Percentiles rank a stretch among this genome's conserved stretches.
These are phyloP conservation scores for Cryptoblepharus egeriae DNA, from an alignment of 2,797 vertebrate genomes.

Conservation along the genomic window DNA sequence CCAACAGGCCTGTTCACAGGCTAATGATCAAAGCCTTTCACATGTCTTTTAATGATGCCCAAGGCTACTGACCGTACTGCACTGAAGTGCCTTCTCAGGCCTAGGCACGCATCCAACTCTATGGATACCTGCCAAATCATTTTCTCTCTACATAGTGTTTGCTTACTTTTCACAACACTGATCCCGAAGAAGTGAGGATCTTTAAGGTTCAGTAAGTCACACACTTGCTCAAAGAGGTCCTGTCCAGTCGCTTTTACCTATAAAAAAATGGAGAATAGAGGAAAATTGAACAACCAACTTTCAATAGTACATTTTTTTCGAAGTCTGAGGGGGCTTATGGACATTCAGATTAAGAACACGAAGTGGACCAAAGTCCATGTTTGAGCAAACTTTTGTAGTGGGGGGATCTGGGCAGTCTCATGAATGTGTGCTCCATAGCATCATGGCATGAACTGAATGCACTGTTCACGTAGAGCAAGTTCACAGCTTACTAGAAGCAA, in stretches of 20 bases:
- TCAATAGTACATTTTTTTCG: constrained; percentile 24
- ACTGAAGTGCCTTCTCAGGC: constrained; percentile 51
- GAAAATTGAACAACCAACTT: constrained; percentile 46
- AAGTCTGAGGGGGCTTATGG: background rate
- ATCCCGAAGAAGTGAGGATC: constrained; percentile 91
- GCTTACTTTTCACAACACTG: constrained; percentile 89
- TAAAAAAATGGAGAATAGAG: constrained; percentile 39
- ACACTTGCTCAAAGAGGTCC: constrained; percentile 85
- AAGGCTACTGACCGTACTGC: constrained; percentile 62
- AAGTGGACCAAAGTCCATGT: background rate
- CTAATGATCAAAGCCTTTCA: constrained; percentile 61
- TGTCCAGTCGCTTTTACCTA: constrained; percentile 89
- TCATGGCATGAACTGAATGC: background rate
- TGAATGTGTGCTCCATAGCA: background rate
- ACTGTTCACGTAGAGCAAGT: background rate
- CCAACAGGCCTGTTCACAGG: constrained; percentile 62
- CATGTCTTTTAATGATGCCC: constrained; percentile 62
- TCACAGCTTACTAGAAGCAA: background rate
- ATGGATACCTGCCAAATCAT: constrained; percentile 60
- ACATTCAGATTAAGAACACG: background rate
- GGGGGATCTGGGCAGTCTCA: background rate
- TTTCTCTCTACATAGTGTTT: constrained; percentile 34
- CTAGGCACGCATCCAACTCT: constrained; percentile 28
- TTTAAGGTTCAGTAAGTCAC: constrained; percentile 82
- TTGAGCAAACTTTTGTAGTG: background rate